Evolutionary conservation across 2,888 invertebrate species (phyloP).

Genomic region (Stenodema calcarata): DNA sequence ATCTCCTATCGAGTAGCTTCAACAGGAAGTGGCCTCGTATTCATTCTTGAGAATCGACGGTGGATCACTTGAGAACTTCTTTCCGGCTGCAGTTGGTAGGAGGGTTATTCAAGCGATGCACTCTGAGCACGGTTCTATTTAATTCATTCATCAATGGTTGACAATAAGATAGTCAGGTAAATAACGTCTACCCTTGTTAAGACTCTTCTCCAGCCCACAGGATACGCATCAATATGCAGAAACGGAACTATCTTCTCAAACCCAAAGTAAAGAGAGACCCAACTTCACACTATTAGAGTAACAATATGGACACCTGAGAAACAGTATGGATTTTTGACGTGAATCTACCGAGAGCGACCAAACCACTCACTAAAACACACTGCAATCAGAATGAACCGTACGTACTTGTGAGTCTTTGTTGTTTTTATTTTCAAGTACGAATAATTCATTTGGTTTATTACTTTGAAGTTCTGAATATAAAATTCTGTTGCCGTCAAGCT

Average conservation of each 20-base stretch:
- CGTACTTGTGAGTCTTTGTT: no score
- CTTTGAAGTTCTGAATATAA: no score
- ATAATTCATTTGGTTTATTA: no score
- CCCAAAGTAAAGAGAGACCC: no score
- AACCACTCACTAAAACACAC: no score
- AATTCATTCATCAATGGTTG: constrained; percentile 1
- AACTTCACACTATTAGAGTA: no score
- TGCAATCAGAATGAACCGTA: no score
- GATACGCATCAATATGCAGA: neutral
- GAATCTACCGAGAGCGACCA: no score
- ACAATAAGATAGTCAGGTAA: neutral
- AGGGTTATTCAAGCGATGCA: neutral
- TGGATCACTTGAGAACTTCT: neutral
- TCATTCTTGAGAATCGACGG: neutral
- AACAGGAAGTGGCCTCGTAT: neutral
- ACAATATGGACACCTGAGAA: no score
- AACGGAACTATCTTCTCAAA: neutral
- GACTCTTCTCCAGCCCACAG: neutral
- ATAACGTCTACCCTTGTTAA: neutral
- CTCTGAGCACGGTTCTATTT: neutral
- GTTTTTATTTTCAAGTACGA: no score
- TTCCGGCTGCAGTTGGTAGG: neutral
- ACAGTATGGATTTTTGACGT: no score
- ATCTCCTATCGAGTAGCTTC: constrained; percentile 55
- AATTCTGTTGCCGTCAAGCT: no score